Conservation (phyloP, 2,113 vertebrate genomes). For the Cairina moschata region DNA sequence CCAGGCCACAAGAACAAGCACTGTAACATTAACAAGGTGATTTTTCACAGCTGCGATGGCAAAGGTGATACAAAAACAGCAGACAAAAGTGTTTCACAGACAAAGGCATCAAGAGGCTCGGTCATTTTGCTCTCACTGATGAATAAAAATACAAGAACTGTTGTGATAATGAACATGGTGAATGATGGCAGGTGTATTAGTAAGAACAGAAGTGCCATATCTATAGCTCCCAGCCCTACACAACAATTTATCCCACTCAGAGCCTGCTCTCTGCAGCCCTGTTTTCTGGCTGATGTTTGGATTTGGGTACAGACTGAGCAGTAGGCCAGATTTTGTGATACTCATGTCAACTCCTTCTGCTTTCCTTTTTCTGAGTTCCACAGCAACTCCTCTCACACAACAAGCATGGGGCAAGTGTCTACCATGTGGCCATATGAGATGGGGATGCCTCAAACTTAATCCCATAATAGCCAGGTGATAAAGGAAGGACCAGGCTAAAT, state of each 20-base stretch:
- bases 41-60: conserved; percentile 60
- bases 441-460: not conserved
- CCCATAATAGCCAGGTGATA: not conserved
- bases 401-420: not conserved
- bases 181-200: conserved; percentile 49
- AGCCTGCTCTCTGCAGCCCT: not conserved
- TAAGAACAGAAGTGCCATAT: conserved; percentile 19
- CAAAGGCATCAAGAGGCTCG: conserved; percentile 35
- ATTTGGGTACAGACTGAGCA: not conserved
- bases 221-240: conserved; percentile 12
- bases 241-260: conserved; percentile 7
- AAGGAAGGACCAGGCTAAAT: not conserved
- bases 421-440: not conserved
- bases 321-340: not conserved
- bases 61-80: conserved; percentile 70
- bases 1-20: conserved; percentile 58
- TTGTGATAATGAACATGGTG: conserved; percentile 48
- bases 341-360: not conserved
- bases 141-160: conserved; percentile 38
- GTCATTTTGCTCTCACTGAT: conserved; percentile 42
- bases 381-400: not conserved
- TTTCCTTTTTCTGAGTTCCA: not conserved
- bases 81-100: conserved; percentile 59
- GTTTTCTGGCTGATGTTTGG: not conserved
- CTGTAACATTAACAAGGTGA: conserved; percentile 68